These are phyloP conservation scores for Nyctereutes procyonoides DNA, from an alignment of 2,113 vertebrate genomes.

Conservation along the genomic window DNA sequence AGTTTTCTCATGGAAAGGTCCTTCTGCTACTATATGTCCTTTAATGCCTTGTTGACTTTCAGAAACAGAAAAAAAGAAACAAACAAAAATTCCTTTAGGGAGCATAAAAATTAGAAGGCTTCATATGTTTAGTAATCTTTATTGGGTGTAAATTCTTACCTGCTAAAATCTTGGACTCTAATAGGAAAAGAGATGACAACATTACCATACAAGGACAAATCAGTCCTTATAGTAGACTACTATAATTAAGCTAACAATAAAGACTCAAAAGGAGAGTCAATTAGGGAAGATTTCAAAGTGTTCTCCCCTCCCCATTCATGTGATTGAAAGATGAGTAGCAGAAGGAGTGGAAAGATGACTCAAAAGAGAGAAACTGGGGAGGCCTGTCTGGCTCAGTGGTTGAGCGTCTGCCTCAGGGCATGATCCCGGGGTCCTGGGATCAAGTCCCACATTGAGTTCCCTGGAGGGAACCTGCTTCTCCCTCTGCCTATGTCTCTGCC, in stretches of 20 bases:
- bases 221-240: not conserved
- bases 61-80: conserved; percentile 52
- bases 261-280: not conserved
- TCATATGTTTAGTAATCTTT: not conserved
- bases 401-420: no score
- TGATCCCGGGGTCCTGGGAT: no score
- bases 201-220: not conserved
- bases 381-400: no score
- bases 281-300: not conserved
- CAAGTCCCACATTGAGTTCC: no score
- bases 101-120: conserved; percentile 15
- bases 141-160: not conserved
- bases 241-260: not conserved
- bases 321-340: not conserved
- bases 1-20: conserved; percentile 8
- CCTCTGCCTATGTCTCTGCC: no score
- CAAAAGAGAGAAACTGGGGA: not conserved
- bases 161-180: conserved; percentile 39
- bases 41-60: conserved; percentile 67
- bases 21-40: conserved; percentile 55
- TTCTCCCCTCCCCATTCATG: not conserved
- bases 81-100: not conserved
- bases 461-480: no score
- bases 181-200: conserved; percentile 40
- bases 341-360: not conserved